Percentiles rank a stretch among this genome's conserved stretches.
phyloP scores from a whole-genome alignment of 2,888 invertebrate genomes.

The Melinopterus prodromus region DNA sequence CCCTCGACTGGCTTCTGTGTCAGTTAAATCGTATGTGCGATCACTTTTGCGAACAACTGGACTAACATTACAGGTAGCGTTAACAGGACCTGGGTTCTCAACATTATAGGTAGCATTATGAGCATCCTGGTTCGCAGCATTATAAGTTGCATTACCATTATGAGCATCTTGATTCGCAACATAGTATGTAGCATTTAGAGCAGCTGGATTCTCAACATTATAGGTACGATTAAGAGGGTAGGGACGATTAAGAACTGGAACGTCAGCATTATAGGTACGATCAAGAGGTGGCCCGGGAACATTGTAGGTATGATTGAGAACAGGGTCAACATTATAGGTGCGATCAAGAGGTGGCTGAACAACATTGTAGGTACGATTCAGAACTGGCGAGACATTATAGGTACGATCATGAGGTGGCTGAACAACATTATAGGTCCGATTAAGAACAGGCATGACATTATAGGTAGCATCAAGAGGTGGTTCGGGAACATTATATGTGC shows the following conservation, averaged over 20 bases:
- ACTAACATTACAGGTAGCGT: no score
- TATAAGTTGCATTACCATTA: no score
- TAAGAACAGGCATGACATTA: neutral
- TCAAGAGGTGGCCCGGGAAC: neutral
- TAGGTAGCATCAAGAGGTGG: neutral
- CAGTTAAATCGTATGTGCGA: neutral
- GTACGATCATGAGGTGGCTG: slow-evolving; percentile 9
- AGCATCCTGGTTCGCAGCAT: no score
- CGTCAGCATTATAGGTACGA: neutral
- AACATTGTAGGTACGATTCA: no score
- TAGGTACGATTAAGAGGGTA: neutral
- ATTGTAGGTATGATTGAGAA: neutral
- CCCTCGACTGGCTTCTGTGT: neutral
- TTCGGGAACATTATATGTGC: slow-evolving; percentile 12
- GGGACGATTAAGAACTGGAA: neutral
- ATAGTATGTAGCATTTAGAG: neutral
- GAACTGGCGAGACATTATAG: neutral
- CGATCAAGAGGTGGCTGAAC: neutral
- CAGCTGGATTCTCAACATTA: neutral
- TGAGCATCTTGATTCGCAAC: neutral
- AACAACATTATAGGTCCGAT: slow-evolving; percentile 7
- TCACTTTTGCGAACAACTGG: no score
- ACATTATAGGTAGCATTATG: no score
- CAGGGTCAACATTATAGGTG: neutral
- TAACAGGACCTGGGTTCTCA: no score